Conservation (phyloP, 2,888 invertebrate genomes). For the Mesorhabditis belari region DNA sequence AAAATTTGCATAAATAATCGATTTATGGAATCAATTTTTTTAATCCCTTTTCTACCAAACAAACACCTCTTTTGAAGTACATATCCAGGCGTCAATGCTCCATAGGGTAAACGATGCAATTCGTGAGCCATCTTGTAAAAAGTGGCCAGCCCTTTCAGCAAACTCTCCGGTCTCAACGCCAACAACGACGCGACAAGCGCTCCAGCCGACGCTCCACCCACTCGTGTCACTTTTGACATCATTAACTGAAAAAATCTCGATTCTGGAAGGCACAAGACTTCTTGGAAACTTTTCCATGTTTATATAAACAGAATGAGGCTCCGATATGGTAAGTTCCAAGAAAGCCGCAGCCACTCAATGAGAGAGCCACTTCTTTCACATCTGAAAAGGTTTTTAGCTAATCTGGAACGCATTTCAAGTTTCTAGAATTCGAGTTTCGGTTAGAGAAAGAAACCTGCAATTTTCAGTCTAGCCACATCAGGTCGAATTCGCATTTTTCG, state of each 20-base stretch:
- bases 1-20: too few species aligned
- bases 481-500: neutral
- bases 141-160: conserved; percentile 29
- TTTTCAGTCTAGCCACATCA: neutral
- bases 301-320: conserved; percentile 37
- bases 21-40: too few species aligned
- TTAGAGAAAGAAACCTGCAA: too few species aligned
- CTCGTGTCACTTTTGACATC: conserved; percentile 20
- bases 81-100: conserved; percentile 50
- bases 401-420: neutral
- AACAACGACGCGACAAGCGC: conserved; percentile 41
- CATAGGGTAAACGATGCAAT: conserved; percentile 37
- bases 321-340: conserved; percentile 49
- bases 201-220: conserved; percentile 46
- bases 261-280: neutral
- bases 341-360: conserved; percentile 47
- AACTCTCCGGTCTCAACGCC: conserved; percentile 33
- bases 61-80: conserved; percentile 32
- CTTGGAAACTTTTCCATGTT: conserved; percentile 34
- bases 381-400: conserved; percentile 5
- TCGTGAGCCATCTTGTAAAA: conserved; percentile 47
- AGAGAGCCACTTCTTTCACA: conserved; percentile 22
- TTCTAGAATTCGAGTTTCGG: too few species aligned
- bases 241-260: conserved; percentile 14
- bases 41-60: too few species aligned